Evolutionary conservation across 2,888 invertebrate genomes (phyloP), one percentile per base, ranked within the genome.

Genomic region (Conistra vaccinii): DNA sequence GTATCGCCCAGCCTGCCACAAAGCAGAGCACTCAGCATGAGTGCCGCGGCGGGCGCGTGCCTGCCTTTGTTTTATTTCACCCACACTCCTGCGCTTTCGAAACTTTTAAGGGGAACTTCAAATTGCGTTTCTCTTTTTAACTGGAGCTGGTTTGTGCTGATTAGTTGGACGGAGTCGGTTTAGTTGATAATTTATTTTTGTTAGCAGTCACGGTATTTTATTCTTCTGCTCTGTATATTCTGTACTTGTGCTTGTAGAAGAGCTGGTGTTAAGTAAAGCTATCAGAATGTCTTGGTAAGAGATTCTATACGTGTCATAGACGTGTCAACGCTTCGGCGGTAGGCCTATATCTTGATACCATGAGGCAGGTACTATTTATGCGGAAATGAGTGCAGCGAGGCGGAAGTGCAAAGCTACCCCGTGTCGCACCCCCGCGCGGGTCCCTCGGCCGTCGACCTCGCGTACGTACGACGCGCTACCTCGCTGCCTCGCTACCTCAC

Each of bases 11-110:
- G 92, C 89, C 92, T 91, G 92, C 93, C 94, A 95, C 95, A 96
- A 96, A 95, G 95, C 96, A 93, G 94, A 94, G 95, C 95, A 96
- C 96, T 96, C 95, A 94, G 94, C 92, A 93, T 91, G 95, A 96
- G 96, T 96, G 95, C 92, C 93, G 92, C 91, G 91, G 91, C 93
- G 94, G 92, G 93, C 94, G 94, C 93, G 94, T 93, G 93, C 93
- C 91, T 90, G 92, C 94, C 93, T 95, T 96, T 96, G 96, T 96
- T 96, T 95, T 95, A 95, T 95, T 94, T 95, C 94, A 94, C 95
- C 92, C 95, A 94, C 93, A 94, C 95, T 94, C 92, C 94, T 94
- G 90, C 92, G 91, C 94, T 94, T 95, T 94, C 91, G 91, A 94
- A 95, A 95, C 94, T 95, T 95, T 94, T 93, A 93, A 94, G 93